Evolutionary conservation across 2,797 vertebrate genomes (phyloP), one percentile per base, ranked within the genome.

Genomic region (Morus bassanus): DNA sequence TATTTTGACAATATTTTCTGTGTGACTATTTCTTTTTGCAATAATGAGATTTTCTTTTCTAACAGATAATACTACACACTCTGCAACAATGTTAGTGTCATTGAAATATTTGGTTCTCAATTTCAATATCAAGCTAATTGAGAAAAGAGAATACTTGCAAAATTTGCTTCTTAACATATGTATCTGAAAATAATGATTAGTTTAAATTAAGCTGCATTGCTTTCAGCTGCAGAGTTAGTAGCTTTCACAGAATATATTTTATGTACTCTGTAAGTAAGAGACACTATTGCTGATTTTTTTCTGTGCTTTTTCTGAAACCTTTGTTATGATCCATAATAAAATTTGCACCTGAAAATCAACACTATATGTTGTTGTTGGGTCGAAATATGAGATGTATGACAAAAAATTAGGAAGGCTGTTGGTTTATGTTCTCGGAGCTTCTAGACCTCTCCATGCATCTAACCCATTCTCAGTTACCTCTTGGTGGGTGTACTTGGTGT

Each of bases 291-390:
- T 90, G 54, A 28, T 80, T 78, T 43, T 72, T 87, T 92, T 51
- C 35, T 83, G 14, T 89, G 85, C 59, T 92, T 95, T 91, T 95
- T 76, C 81, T 87, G 76, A 94, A 86, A 75, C 50, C 27, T 91
- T 91, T 91, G 59, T 93, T 94, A 82, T 45, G 78, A 89, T 85
- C 45, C 94, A 96, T 91, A 96, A 96, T 96, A 97, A 96, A 97
- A 91, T 78, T 72, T 92, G 54, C 89, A 96, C 81, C 92, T 96
- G 92, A 89, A 92, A 96, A 91, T 89, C 73, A 68, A 64, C 57
- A 57, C 57, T 61, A 43, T 46, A 57, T 82, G 43, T 91, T 91
- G n/a, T 82, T 93, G 50, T 87, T 91, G 54, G 46, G 57, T 81
- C 8, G 3, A 63, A 85, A 60, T 70, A 45, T 76, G 75, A 88